These are phyloP conservation scores for Psittacara wagleri DNA, from an alignment of 2,113 vertebrate genomes.

Conservation along the genomic window DNA sequence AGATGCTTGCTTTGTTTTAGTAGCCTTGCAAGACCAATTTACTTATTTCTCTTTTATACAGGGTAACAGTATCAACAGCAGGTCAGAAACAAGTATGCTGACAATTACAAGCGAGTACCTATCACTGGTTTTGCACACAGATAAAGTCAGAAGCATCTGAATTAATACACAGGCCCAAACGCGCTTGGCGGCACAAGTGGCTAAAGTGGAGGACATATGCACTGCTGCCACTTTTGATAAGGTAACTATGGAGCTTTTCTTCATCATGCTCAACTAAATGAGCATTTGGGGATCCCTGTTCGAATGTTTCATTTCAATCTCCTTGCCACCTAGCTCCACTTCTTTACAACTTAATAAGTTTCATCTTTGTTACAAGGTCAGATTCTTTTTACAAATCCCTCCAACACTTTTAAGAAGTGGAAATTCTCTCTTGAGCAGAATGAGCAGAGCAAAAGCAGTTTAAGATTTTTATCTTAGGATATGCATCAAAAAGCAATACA, in stretches of 20 bases:
- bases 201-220: fast-evolving
- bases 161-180: background rate
- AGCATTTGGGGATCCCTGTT: background rate
- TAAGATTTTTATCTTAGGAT: background rate
- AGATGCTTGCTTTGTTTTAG: background rate
- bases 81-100: background rate
- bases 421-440: background rate
- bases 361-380: background rate
- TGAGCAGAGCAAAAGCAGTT: background rate
- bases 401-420: background rate
- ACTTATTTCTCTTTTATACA: background rate
- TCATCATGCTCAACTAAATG: background rate
- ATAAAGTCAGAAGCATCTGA: background rate
- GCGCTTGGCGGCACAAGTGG: background rate
- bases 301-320: background rate
- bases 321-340: background rate
- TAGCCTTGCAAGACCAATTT: background rate
- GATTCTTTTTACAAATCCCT: background rate
- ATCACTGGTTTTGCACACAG: background rate
- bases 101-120: background rate
- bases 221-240: background rate
- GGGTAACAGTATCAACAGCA: background rate
- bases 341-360: background rate
- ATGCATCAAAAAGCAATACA: conserved; percentile 16
- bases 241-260: background rate